Evolutionary conservation across 2,888 invertebrate genomes (phyloP), one percentile per base, ranked within the genome.

Genomic region (Eutolmus rufibarbis): DNA sequence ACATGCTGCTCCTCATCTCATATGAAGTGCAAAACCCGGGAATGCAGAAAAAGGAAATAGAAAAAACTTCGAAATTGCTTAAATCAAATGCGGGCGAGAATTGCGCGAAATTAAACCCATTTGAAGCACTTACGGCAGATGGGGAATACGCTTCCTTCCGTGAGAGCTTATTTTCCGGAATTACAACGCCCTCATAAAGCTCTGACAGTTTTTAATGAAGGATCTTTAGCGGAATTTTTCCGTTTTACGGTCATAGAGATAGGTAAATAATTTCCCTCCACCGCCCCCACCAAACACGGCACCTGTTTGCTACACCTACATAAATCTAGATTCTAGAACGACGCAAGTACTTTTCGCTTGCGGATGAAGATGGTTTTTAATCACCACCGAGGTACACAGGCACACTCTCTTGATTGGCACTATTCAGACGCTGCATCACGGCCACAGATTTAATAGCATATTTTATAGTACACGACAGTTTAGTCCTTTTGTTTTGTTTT

Each of bases 131-230:
- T 37, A 66, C 19, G 12, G 1, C 16, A 40, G 40, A 37, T 57
- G 57, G n/a, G 51, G 19, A 85, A 37, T 31, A 14, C 14, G 34
- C 74, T 85, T 85, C 85, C 85, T 85, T 85, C 85, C 46, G 66
- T 46, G 34, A 85, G 43, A 74, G 85, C 74, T 43, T 43, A 23
- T 46, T 74, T 85, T 46, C 74, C 85, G 85, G 28, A 16, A 74
- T 31, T 74, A 85, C 23, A 40, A n/a, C 19, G n/a, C 23, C 57
- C 34, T 74, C 74, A 74, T 74, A 85, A 34, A 85, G 85, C 85
- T 85, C 85, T 85, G 74, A 46, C 74, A 85, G 74, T 74, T 37
- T 79, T 85, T 56, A 82, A 82, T 82, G 82, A 82, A 82, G 82
- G 57, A 82, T 82, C 82, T 37, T 82, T 66, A 57, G 51, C 82